A percentile compares a stretch with the other conserved stretches of the same genome.
Evolutionary conservation across 2,113 vertebrate genomes (phyloP).

Genomic region (Upupa epops): DNA sequence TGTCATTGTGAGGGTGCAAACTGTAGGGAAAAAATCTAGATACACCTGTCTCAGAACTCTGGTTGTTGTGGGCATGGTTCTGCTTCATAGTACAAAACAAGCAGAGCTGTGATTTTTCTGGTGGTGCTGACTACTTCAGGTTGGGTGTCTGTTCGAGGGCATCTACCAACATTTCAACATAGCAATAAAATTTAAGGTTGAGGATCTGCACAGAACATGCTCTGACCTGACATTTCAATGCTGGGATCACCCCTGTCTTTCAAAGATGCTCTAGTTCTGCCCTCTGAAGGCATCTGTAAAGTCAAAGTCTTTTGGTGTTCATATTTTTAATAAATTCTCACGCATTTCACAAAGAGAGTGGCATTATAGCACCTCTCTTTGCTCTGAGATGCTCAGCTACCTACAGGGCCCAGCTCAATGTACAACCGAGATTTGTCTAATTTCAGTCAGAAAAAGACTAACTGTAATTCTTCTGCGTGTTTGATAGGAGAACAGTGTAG

Average conservation of each 20-base stretch:
- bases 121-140: background rate
- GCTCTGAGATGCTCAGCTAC: background rate
- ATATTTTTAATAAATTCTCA: background rate
- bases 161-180: background rate
- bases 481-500: background rate
- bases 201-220: background rate
- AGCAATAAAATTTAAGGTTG: background rate
- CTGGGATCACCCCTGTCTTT: background rate
- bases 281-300: background rate
- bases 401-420: background rate
- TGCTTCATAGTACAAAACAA: background rate
- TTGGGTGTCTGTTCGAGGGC: background rate
- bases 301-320: background rate
- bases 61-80: background rate
- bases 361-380: background rate
- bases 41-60: background rate
- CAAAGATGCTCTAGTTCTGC: background rate
- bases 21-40: background rate
- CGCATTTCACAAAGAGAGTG: background rate
- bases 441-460: background rate
- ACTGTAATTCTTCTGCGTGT: background rate
- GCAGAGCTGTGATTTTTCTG: background rate
- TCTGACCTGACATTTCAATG: slow-evolving; percentile 11
- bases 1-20: background rate
- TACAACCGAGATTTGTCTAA: background rate